Base-by-base conservation (phyloP, 2,888 invertebrate genomes). In the Synergus umbraculus region DNA sequence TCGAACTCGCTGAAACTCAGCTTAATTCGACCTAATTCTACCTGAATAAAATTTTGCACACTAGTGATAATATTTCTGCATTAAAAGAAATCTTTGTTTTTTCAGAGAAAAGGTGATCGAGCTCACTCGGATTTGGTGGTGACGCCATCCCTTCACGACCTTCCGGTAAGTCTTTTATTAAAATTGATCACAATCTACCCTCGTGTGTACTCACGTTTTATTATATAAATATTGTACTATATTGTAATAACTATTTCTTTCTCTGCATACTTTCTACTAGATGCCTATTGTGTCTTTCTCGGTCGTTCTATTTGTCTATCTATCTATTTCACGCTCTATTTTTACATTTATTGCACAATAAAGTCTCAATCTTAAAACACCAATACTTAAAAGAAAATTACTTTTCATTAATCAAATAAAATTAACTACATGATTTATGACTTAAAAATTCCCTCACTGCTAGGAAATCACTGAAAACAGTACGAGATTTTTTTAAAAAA, bases 91-190 rank as follows among this genome's bases (percentile, higher is more conserved):
- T 22, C 15, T 82, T 79, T 83, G 65, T 80, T 78, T 86, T 86
- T 88, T 77, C 86, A 92, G 91, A 90, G 88, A 86, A 92, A 91
- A 89, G 90, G 89, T 46, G 91, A 91, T 83, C 87, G 90, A 64
- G 89, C 89, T 37, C 90, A 92, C 79, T 91, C 92, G 84, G 91
- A 92, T 80, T 86, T 92, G 65, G 88, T 91, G 84, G 91, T 91
- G 43, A 90, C 91, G 22, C 90, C 91, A 44, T 91, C 91, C 76
- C 87, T 91, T 78, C 91, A 92, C 84, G 92, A 91, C 85, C 89
- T 91, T 86, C 91, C 90, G 90, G 92, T 92, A 87, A 91, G 92
- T 89, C 29, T 46, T 69, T 54, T 12, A 79, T 73, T 5, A 44
- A 9, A 76, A 49, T 49, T n/a, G 10, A 15, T 58, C 29, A 18